Evolutionary conservation across 1,140 invertebrate genomes (phyloP), one percentile per base, ranked within the genome.

Genomic region (Magallana ariakensis): DNA sequence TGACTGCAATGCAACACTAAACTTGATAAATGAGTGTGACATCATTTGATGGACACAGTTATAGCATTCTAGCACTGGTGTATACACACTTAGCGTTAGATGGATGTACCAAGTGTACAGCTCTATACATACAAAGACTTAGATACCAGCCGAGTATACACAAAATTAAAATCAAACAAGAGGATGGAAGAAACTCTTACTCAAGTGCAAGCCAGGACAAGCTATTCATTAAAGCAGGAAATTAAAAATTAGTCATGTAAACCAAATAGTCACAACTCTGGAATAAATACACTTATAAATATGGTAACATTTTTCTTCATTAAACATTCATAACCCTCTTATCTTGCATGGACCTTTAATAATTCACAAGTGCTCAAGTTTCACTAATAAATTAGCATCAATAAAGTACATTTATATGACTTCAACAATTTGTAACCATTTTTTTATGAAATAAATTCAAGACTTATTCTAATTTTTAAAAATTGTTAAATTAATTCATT

Each of bases 121-220:
- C 66, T 11, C 7, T 26, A 19, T 75, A 75, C 66, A 75, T 19
- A 75, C 13, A 55, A 82, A 15, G 16, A 54, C 80, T 56, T 82
- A 55, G n/a, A 56, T 15, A 82, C 80, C 70, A 80, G 58, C 58
- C 58, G 26, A 82, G 19, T 82, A 82, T 26, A 82, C 54, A 55
- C 19, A 16, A 19, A 19, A 15, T 19, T 62, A 46, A 46, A 82
- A 82, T 82, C 16, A 56, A 82, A 55, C 53, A 82, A 82, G 46
- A 19, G n/a, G 22, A 54, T 55, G n/a, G 54, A 22, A 84, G 80
- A 83, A 88, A 86, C 91, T 93, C 95, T 96, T 95, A 96, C 95
- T 96, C 95, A 94, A 95, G 93, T 88, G 95, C 95, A 93, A 96
- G 95, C 95, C 95, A 96, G 92, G 95, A 95, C 91, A 96, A 95